phyloP scores from a whole-genome alignment of 2,888 invertebrate genomes.

The Copidosoma aretas region DNA sequence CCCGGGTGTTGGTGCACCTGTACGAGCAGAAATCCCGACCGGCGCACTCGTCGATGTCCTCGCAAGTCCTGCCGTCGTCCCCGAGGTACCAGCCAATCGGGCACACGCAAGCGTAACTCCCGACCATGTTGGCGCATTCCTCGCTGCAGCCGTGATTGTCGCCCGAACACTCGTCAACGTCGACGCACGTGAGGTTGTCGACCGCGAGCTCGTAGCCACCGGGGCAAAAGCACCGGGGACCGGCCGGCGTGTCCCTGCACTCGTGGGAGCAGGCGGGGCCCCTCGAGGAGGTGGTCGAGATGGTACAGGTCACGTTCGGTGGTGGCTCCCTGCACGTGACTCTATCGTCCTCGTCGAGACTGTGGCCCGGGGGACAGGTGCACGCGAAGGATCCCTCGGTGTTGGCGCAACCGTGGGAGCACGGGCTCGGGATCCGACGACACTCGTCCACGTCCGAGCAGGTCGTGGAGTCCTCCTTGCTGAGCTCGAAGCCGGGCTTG shows the following conservation, averaged over 20 bases:
- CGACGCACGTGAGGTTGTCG: conserved; percentile 58
- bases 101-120: conserved; percentile 62
- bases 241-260: conserved; percentile 52
- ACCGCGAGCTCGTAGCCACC: conserved; percentile 63
- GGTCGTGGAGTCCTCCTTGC: conserved; percentile 53
- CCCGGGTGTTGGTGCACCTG: conserved; percentile 51
- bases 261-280: conserved; percentile 47
- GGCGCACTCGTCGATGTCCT: conserved; percentile 52
- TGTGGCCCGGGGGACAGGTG: conserved; percentile 62
- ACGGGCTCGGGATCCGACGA: conserved; percentile 41
- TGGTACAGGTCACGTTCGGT: conserved; percentile 43
- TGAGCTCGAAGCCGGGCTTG: conserved; percentile 63
- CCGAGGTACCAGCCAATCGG: conserved; percentile 46
- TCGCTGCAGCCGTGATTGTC: conserved; percentile 61
- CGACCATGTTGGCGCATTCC: conserved; percentile 65
- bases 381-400: conserved; percentile 59
- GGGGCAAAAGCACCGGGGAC: conserved; percentile 66
- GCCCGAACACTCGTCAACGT: conserved; percentile 66
- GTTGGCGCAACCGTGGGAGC: conserved; percentile 55
- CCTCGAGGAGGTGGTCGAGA: conserved; percentile 43
- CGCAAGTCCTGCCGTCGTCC: conserved; percentile 46
- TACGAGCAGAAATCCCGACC: conserved; percentile 42
- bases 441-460: conserved; percentile 60
- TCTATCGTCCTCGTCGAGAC: conserved; percentile 47
- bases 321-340: conserved; percentile 43